Evolutionary conservation across 2,797 vertebrate species (phyloP).

Genomic region (Dipus sagitta): DNA sequence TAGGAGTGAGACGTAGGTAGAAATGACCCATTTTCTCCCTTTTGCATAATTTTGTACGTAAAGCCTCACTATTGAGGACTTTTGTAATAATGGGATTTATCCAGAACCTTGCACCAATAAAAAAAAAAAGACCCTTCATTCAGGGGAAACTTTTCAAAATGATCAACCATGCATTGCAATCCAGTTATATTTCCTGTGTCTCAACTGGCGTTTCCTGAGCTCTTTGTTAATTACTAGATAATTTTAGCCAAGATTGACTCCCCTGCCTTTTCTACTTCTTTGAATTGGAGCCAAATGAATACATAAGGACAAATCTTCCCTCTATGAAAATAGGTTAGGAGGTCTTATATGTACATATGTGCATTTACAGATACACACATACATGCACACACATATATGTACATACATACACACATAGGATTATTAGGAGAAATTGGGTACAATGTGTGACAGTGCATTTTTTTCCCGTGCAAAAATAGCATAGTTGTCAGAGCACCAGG

Average conservation of each 20-base stretch:
- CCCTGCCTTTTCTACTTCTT: constrained; percentile 56
- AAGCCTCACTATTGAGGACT: constrained; percentile 57
- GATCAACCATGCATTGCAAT: constrained; percentile 53
- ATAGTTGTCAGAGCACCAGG: neutral
- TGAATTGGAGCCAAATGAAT: constrained; percentile 57
- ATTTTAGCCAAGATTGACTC: constrained; percentile 50
- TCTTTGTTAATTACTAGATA: constrained; percentile 71
- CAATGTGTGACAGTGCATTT: neutral
- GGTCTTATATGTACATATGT: constrained; percentile 47
- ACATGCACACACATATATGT: too few relatives aligned
- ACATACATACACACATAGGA: neutral
- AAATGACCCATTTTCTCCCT: constrained; percentile 67
- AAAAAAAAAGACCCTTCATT: constrained; percentile 61
- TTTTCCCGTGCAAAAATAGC: constrained; percentile 48
- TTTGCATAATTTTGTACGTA: constrained; percentile 76
- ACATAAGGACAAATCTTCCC: constrained; percentile 59
- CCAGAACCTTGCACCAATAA: constrained; percentile 40
- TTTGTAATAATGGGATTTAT: constrained; percentile 73
- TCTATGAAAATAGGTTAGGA: constrained; percentile 64
- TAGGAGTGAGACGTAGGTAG: constrained; percentile 23
- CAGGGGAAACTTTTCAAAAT: constrained; percentile 53
- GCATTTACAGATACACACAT: too few relatives aligned
- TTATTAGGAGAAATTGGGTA: constrained; percentile 50
- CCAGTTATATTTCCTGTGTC: constrained; percentile 53
- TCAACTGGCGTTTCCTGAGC: constrained; percentile 56